Evolutionary conservation across 2,888 invertebrate genomes (phyloP).

Genomic region (Cylindroiulus punctatus): DNA sequence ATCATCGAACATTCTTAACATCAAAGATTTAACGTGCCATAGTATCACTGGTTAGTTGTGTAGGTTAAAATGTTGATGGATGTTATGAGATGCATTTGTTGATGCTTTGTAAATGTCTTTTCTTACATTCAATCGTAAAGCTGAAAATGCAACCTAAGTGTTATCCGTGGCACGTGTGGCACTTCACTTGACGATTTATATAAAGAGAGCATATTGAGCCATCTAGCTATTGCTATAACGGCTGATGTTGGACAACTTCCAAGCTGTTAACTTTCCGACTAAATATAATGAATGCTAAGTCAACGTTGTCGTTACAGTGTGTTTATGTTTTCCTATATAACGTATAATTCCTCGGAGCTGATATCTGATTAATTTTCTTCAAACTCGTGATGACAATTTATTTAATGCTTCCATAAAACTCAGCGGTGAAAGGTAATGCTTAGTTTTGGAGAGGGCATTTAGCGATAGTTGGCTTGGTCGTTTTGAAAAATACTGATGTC

Average conservation of each 20-base stretch:
- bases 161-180: background rate
- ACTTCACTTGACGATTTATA: background rate
- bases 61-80: no score
- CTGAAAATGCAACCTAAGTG: background rate
- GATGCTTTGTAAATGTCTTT: background rate
- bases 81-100: background rate
- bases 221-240: constrained; percentile 18
- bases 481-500: constrained; percentile 13
- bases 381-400: constrained; percentile 43
- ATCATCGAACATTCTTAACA: no score
- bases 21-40: no score
- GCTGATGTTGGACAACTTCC: background rate
- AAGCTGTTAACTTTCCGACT: constrained; percentile 30
- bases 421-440: constrained; percentile 8
- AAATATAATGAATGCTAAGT: constrained; percentile 45
- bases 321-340: constrained; percentile 3
- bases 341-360: background rate
- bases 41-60: no score
- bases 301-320: background rate
- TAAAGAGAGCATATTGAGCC: background rate
- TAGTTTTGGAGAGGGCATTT: constrained; percentile 10
- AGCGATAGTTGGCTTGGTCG: constrained; percentile 2
- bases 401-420: constrained; percentile 20
- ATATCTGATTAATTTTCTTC: constrained; percentile 35
- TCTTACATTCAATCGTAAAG: background rate